A percentile compares a stretch with the other conserved stretches of the same genome.
Conservation (phyloP, 2,113 vertebrate species). For the Todiramphus chloris region DNA sequence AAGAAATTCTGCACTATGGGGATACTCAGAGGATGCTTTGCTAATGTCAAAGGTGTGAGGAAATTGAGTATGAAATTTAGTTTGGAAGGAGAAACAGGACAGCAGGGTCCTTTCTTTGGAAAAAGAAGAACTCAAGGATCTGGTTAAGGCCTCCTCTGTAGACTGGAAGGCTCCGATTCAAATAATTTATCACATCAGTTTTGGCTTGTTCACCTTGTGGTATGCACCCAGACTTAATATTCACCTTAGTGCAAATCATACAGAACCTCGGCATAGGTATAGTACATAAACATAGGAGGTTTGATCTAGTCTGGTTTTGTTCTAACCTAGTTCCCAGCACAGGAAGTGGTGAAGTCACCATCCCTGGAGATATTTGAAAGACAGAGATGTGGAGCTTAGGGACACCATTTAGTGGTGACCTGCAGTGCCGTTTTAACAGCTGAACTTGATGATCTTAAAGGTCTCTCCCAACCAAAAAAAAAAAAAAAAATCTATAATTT, state of each 20-base stretch:
- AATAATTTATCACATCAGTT: neutral
- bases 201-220: neutral
- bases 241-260: fast-evolving
- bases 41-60: neutral
- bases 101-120: neutral
- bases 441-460: no score
- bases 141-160: neutral
- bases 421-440: no score
- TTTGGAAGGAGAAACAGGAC: neutral
- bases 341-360: no score
- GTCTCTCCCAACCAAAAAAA: no score
- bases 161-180: neutral
- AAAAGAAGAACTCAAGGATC: neutral
- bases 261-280: neutral
- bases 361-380: no score
- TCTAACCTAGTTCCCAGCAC: neutral
- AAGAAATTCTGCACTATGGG: no score
- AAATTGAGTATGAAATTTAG: neutral
- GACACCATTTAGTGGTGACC: no score
- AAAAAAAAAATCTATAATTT: neutral
- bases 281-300: neutral
- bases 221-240: neutral
- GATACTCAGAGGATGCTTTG: neutral
- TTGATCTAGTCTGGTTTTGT: neutral
- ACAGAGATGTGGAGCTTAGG: no score